These are phyloP conservation scores for Melitaea athalia DNA, from an alignment of 2,888 invertebrate genomes.

Conservation along the genomic window DNA sequence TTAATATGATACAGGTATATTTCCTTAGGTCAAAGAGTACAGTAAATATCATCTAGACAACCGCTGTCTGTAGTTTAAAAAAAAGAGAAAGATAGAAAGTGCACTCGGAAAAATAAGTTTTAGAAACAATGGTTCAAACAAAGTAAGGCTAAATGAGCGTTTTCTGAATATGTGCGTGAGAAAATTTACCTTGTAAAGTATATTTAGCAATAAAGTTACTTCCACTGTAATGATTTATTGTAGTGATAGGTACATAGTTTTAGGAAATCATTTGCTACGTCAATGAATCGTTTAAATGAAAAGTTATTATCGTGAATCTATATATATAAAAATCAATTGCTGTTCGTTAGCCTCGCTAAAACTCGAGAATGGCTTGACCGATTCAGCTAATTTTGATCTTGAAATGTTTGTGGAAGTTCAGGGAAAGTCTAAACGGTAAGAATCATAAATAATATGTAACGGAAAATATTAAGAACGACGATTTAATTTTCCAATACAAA, in stretches of 20 bases:
- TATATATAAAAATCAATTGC: no score
- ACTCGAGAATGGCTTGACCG: no score
- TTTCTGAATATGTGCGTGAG: constrained; percentile 28
- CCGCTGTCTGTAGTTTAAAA: constrained; percentile 29
- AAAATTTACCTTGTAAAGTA: constrained; percentile 12
- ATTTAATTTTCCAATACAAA: no score
- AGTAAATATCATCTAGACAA: constrained; percentile 12
- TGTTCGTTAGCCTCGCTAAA: no score
- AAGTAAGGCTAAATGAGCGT: constrained; percentile 30
- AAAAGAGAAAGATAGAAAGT: constrained; percentile 24
- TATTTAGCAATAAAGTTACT: constrained; percentile 13
- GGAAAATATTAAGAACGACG: no score
- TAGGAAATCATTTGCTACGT: neutral
- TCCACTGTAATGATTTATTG: constrained; percentile 6
- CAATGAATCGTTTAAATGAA: neutral
- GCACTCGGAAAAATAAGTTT: constrained; percentile 31
- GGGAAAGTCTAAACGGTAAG: no score
- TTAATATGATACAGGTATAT: neutral
- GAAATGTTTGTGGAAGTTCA: no score
- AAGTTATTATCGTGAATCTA: neutral
- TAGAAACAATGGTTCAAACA: constrained; percentile 27
- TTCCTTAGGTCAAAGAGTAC: constrained; percentile 6
- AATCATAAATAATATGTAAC: no score
- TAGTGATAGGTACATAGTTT: constrained; percentile 9
- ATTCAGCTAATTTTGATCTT: no score